Conservation (phyloP, 2,888 invertebrate genomes). For the Frankliniella intonsa region DNA sequence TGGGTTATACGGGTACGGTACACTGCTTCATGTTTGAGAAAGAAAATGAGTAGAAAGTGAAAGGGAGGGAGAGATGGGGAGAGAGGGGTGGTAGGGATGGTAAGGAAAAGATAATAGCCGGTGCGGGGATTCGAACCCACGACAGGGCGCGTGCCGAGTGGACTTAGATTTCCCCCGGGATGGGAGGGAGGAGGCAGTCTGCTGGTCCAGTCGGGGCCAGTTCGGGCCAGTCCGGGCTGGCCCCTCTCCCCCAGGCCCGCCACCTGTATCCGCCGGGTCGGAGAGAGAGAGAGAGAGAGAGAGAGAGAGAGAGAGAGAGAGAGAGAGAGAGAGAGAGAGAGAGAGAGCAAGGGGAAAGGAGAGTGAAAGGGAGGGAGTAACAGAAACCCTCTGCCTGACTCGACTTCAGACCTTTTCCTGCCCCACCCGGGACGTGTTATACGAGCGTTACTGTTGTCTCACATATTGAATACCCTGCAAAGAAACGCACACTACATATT, state of each 20-base stretch:
- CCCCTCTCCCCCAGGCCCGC: background rate
- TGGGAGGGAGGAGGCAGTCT: background rate
- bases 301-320: no score
- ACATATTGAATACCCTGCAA: no score
- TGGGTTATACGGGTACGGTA: background rate
- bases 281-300: no score
- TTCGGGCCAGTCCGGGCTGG: background rate
- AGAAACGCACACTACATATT: no score
- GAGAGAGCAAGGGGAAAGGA: no score
- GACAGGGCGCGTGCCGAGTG: background rate
- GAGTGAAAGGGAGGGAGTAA: no score
- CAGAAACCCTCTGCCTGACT: no score
- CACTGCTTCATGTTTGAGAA: background rate
- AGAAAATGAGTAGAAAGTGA: background rate
- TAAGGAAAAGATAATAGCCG: background rate
- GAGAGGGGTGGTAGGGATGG: background rate
- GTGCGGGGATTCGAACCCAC: background rate
- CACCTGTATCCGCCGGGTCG: background rate
- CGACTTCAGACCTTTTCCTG: no score
- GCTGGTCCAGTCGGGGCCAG: background rate
- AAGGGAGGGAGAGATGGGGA: background rate
- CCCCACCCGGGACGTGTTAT: no score
- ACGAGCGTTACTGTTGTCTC: no score
- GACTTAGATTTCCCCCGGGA: constrained; percentile 10
- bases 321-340: no score